A percentile compares a stretch with the other conserved stretches of the same genome.
Conservation (phyloP, 2,113 vertebrate species). For the Poeciliopsis prolifica region DNA sequence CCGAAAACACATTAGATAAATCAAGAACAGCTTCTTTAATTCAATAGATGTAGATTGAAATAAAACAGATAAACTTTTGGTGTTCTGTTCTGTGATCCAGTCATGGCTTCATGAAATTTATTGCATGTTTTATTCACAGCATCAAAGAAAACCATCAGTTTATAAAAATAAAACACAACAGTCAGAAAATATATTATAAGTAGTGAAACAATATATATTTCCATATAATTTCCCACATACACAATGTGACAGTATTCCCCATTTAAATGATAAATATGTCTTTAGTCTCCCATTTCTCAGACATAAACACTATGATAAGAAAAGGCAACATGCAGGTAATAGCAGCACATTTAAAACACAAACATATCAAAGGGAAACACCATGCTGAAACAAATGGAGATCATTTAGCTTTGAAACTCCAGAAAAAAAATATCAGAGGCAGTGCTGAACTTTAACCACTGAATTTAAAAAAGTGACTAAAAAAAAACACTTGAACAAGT, state of each 20-base stretch:
- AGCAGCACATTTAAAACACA: constrained; percentile 69
- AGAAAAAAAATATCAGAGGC: constrained; percentile 41
- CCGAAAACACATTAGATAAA: background rate
- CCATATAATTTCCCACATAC: constrained; percentile 38
- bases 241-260: constrained; percentile 34
- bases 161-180: constrained; percentile 69
- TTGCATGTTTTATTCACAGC: constrained; percentile 55
- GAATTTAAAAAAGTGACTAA: background rate
- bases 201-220: constrained; percentile 48
- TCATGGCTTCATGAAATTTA: constrained; percentile 43
- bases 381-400: background rate
- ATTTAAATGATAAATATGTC: constrained; percentile 31
- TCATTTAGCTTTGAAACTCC: constrained; percentile 3
- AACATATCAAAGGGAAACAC: constrained; percentile 33
- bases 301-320: constrained; percentile 41
- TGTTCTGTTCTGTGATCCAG: constrained; percentile 6
- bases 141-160: constrained; percentile 38
- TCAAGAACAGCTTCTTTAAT: background rate
- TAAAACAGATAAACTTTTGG: background rate
- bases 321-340: constrained; percentile 79
- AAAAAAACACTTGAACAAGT: background rate
- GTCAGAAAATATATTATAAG: constrained; percentile 34
- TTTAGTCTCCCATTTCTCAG: constrained; percentile 18
- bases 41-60: background rate
- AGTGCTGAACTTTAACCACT: constrained; percentile 36